Base-by-base conservation (phyloP, 2,113 vertebrate species). In the Chamaea fasciata region DNA sequence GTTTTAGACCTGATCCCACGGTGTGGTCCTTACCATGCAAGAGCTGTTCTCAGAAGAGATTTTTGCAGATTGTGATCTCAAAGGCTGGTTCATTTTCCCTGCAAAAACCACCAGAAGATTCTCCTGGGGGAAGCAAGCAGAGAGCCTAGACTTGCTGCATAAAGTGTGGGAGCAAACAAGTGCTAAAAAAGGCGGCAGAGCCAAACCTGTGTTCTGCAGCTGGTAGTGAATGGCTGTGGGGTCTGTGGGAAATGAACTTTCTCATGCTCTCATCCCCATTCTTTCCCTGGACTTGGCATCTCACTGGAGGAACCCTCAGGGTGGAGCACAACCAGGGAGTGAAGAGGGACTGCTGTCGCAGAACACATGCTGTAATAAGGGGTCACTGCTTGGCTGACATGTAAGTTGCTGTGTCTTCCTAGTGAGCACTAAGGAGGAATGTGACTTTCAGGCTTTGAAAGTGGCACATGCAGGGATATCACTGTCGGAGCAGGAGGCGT, bases 391-490 rank as follows among this genome's bases (percentile, higher is more conserved):
- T 73, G 86, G 47, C 86, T 93, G 80, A 37, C 8, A 5, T 74
- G 24, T 30, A 27, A 47, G 47, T 63, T 83, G 30, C 76, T 63
- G 22, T 49, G 49, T 47, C 53, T 56, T 60, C 39, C 44, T 82
- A 71, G 37, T 33, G 49, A 42, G 46, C 46, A 47, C n/a, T 96
- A 89, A 97, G 22, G 44, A 59, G 60, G 56, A 80, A 75, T 96
- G 85, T 97, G 65, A 44, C 59, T 98, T 98, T 49, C 96, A 98
- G 98, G 98, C 98, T 93, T 91, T 98, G 97, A 98, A 98, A 94
- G 97, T 97, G 96, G 98, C 98, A 24, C 98, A 98, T 6, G 98
- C 97, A 44, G 98, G 98, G 83, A 97, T 98, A 96, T 98, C 98
- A 3, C 86, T 98, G 90, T 98, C 98, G 2, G 97, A 98, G 87